A percentile compares a stretch with the other conserved stretches of the same genome.
phyloP scores from a whole-genome alignment of 2,888 invertebrate genomes.

The Trichopria drosophilae region DNA sequence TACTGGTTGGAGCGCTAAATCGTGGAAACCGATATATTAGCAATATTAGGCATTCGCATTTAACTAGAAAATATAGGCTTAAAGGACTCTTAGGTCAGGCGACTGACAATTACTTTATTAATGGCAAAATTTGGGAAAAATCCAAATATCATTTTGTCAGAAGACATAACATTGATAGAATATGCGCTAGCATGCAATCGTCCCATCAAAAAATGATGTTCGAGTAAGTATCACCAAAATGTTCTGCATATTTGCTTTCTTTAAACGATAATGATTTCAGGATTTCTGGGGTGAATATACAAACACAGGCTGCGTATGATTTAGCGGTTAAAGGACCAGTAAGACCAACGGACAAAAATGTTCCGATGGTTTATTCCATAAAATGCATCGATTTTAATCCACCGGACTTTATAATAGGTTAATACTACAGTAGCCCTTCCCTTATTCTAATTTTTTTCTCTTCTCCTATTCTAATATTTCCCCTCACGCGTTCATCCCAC shows the following conservation, averaged over 20 bases:
- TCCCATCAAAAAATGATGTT: slow-evolving; percentile 86
- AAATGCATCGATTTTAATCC: slow-evolving; percentile 79
- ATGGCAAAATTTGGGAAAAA: slow-evolving; percentile 72
- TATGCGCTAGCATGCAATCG: slow-evolving; percentile 80
- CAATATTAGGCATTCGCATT: slow-evolving; percentile 64
- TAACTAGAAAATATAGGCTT: slow-evolving; percentile 72
- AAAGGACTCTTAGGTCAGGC: slow-evolving; percentile 76
- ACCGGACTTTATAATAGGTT: slow-evolving; percentile 85
- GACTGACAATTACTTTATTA: slow-evolving; percentile 73
- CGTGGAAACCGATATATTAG: slow-evolving; percentile 64
- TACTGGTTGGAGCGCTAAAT: slow-evolving; percentile 77
- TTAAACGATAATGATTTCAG: slow-evolving; percentile 56
- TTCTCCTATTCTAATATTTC: too few relatives aligned
- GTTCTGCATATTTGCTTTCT: slow-evolving; percentile 16
- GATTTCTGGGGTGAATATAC: slow-evolving; percentile 76
- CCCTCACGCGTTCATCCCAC: too few relatives aligned
- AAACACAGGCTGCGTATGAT: slow-evolving; percentile 89
- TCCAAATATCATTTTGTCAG: slow-evolving; percentile 73
- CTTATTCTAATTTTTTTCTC: too few relatives aligned
- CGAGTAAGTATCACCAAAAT: slow-evolving; percentile 64
- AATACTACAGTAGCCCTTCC: slow-evolving; percentile 28
- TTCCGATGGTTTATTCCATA: slow-evolving; percentile 82
- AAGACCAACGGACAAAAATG: slow-evolving; percentile 70
- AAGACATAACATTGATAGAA: slow-evolving; percentile 69
- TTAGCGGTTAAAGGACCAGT: slow-evolving; percentile 81